Evolutionary conservation across 2,888 invertebrate genomes (phyloP).

Genomic region (Magallana nippona): DNA sequence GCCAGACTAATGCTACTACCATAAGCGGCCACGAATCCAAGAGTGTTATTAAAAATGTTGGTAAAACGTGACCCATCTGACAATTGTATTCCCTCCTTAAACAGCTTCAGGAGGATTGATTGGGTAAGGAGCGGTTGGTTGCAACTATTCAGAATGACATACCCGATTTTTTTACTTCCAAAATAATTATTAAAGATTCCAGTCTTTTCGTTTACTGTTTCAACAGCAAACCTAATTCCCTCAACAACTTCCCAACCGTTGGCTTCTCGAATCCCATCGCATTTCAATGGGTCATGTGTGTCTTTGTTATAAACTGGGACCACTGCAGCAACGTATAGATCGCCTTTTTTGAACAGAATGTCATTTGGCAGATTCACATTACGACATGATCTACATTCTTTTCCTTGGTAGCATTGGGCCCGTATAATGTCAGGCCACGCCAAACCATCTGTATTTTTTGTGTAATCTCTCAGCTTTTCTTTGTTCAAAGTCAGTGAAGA

Average conservation of each 20-base stretch:
- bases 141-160: constrained; percentile 55
- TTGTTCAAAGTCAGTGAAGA: neutral
- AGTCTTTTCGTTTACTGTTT: constrained; percentile 40
- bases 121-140: constrained; percentile 52
- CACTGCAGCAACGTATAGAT: constrained; percentile 56
- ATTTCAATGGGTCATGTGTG: constrained; percentile 33
- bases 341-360: constrained; percentile 51
- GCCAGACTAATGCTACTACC: constrained; percentile 53
- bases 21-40: constrained; percentile 55
- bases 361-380: constrained; percentile 39
- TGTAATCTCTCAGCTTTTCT: neutral
- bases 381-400: constrained; percentile 49
- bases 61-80: constrained; percentile 17
- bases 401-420: constrained; percentile 37
- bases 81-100: neutral
- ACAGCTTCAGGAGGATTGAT: constrained; percentile 47
- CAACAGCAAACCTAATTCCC: constrained; percentile 53
- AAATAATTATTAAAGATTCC: constrained; percentile 41
- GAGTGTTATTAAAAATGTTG: constrained; percentile 40
- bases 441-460: neutral
- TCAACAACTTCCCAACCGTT: constrained; percentile 52
- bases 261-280: constrained; percentile 47
- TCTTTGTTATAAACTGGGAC: constrained; percentile 52
- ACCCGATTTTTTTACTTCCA: constrained; percentile 49
- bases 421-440: constrained; percentile 37